phyloP scores from a whole-genome alignment of 2,888 invertebrate species.

The Rosalia funebris region DNA sequence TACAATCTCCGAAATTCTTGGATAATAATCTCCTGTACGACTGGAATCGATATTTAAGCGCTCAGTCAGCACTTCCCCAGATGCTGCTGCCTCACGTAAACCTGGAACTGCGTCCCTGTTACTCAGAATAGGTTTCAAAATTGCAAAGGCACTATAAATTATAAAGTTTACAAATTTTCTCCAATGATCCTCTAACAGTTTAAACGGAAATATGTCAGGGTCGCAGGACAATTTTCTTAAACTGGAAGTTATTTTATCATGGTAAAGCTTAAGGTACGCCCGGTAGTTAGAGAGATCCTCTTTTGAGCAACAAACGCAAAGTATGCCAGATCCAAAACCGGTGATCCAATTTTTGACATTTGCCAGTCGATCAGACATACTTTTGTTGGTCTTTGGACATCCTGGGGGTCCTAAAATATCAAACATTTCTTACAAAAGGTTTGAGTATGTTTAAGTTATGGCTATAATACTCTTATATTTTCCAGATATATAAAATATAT shows the following conservation, averaged over 20 bases:
- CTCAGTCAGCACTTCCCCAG: not conserved
- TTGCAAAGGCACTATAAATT: not conserved
- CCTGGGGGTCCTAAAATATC: not conserved
- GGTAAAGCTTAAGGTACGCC: not conserved
- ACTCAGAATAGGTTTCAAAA: not conserved
- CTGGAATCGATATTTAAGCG: not conserved
- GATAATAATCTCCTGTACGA: not conserved
- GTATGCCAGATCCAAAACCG: not conserved
- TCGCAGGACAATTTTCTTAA: not conserved
- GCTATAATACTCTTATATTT: too few relatives aligned
- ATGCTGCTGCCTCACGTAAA: not conserved
- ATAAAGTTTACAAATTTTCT: not conserved
- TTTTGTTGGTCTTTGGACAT: not conserved
- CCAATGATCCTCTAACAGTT: not conserved
- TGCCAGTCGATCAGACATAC: not conserved
- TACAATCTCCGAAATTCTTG: conserved; percentile 2
- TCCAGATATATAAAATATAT: too few relatives aligned
- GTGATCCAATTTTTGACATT: not conserved
- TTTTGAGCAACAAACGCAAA: not conserved
- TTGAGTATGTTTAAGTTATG: too few relatives aligned
- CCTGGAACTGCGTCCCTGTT: not conserved
- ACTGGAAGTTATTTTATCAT: not conserved
- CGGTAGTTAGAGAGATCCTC: not conserved
- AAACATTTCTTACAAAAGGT: too few relatives aligned
- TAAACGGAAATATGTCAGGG: not conserved